Evolutionary conservation across 2,113 vertebrate genomes (phyloP), one percentile per base, ranked within the genome.

Genomic region (Calyptommatus sinebrachiatus): DNA sequence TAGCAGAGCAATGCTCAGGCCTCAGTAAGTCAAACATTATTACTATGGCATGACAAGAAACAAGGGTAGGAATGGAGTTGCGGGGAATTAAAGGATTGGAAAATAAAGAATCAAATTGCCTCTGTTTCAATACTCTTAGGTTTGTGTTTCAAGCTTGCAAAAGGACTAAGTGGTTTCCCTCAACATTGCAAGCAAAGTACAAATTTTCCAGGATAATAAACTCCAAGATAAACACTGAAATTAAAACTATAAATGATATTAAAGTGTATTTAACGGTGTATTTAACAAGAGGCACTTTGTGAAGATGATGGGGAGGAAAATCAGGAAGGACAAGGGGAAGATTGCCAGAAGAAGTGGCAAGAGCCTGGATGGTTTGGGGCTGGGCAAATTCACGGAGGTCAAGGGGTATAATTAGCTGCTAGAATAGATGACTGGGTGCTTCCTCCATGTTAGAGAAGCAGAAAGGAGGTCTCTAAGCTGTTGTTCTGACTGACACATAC

Each of bases 21-120:
- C 88, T 85, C 87, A 86, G 82, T 82, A 88, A 77, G 0, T n/a
- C 67, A 80, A 85, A 82, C 87, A 86, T 93, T 62, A 86, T 90
- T 88, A 82, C 89, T 85, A 79, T 83, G 85, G 53, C 85, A 85
- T 57, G 81, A 91, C 87, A 89, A 90, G 90, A 84, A 86, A 83
- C 72, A 77, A 88, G 91, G 90, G 82, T 85, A 77, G 69, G 87
- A 68, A 89, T 65, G 79, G 80, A 87, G 69, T 72, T 65, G 9
- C 46, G 53, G 60, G 12, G 45, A 61, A 46, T 31, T 72, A 57
- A 77, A 35, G 46, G 29, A 24, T 22, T 53, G 60, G 10, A 45
- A 29, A 35, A 61, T 73, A 6, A 11, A 1, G 0, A 0, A 41
- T 53, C 21, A 29, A 22, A 45, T 61, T 20, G 35, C 31, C 28